These are phyloP conservation scores for Pseudoips prasinana DNA, from an alignment of 2,888 invertebrate genomes.

Conservation along the genomic window DNA sequence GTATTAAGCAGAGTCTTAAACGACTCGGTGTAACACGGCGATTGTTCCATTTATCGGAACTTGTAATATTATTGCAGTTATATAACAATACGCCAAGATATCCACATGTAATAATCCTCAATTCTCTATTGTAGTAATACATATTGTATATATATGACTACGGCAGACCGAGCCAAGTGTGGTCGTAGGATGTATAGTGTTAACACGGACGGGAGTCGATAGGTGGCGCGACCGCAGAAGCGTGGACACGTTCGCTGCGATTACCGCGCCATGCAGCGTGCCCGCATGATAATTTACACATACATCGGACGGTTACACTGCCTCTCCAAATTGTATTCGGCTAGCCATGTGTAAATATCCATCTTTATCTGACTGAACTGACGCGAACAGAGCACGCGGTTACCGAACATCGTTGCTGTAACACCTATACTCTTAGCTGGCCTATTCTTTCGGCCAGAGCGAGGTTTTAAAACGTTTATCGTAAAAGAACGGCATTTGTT, in stretches of 20 bases:
- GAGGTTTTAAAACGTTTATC: too few species aligned
- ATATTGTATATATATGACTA: constrained; percentile 9
- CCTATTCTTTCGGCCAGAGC: too few species aligned
- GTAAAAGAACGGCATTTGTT: too few species aligned
- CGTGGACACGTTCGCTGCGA: constrained; percentile 41
- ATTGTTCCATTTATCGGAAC: too few species aligned
- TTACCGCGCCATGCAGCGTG: constrained; percentile 38
- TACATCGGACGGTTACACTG: constrained; percentile 45
- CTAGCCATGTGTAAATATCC: constrained; percentile 58
- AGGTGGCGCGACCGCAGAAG: constrained; percentile 53
- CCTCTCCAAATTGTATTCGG: constrained; percentile 55
- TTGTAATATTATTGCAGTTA: too few species aligned
- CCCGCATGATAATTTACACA: constrained; percentile 71
- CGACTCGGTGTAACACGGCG: too few species aligned
- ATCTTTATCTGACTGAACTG: constrained; percentile 42
- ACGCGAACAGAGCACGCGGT: constrained; percentile 20
- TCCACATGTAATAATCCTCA: too few species aligned
- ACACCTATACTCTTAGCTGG: too few species aligned
- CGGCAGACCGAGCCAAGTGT: constrained; percentile 25
- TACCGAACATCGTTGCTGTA: too few species aligned
- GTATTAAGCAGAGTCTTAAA: too few species aligned
- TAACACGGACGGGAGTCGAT: constrained; percentile 46
- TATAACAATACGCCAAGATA: too few species aligned
- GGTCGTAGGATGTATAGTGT: constrained; percentile 28
- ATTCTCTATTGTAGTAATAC: too few species aligned